Evolutionary conservation across 2,888 invertebrate genomes (phyloP).

Genomic region (Synergus umbraculus): DNA sequence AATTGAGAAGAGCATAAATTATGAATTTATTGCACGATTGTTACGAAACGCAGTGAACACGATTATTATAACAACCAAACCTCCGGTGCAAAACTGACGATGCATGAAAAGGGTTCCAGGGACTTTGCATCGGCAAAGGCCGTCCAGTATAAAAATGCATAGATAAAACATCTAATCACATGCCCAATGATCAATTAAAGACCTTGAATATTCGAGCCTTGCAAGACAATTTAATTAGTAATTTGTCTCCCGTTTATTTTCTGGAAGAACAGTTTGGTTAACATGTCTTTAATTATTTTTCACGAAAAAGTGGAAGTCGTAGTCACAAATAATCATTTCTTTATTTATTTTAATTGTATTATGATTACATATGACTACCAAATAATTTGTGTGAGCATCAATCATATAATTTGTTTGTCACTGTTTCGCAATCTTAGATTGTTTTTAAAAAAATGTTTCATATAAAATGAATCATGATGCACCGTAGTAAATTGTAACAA

Average conservation of each 20-base stretch:
- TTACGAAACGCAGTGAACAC: not conserved
- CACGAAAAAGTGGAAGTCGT: not conserved
- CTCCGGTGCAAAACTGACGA: not conserved
- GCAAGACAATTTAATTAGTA: conserved; percentile 9
- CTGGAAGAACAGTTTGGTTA: conserved; percentile 12
- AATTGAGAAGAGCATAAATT: not conserved
- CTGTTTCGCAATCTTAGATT: no score
- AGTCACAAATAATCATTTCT: no score
- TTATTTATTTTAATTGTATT: no score
- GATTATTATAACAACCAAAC: not conserved
- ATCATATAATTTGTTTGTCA: no score
- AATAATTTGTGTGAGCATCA: no score
- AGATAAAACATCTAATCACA: conserved; percentile 33
- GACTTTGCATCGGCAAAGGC: conserved; percentile 18
- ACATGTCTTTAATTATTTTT: conserved; percentile 12
- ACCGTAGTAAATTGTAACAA: not conserved
- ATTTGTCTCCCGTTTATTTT: not conserved
- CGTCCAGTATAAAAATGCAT: conserved; percentile 36
- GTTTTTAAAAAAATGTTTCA: no score
- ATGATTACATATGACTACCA: no score
- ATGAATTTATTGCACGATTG: not conserved
- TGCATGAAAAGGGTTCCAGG: conserved; percentile 37
- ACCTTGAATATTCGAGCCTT: conserved; percentile 8
- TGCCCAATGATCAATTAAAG: conserved; percentile 2
- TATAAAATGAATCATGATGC: no score